Percentiles rank a stretch among this genome's conserved stretches.
phyloP scores from a whole-genome alignment of 2,888 invertebrate species.

The Oscheius sp. region DNA sequence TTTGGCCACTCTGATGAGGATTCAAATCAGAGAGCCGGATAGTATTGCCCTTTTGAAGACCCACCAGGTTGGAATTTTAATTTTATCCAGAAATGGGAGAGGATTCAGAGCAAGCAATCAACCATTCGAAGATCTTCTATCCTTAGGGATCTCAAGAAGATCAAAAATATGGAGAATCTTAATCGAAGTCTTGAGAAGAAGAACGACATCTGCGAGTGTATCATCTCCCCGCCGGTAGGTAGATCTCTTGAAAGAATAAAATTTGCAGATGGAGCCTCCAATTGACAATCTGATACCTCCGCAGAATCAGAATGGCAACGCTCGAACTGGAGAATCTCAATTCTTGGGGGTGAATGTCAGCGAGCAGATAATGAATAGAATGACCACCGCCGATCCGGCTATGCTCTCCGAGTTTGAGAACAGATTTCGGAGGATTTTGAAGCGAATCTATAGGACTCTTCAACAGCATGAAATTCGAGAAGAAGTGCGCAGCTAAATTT shows the following conservation, averaged over 20 bases:
- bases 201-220: conserved; percentile 24
- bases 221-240: conserved; percentile 18
- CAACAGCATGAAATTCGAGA: conserved; percentile 69
- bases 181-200: conserved; percentile 32
- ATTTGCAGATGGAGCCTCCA: conserved; percentile 8
- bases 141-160: conserved; percentile 64
- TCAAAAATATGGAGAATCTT: conserved; percentile 65
- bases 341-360: neutral
- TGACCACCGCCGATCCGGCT: conserved; percentile 49
- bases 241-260: neutral
- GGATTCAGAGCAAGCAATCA: conserved; percentile 55
- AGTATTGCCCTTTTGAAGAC: conserved; percentile 66
- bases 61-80: conserved; percentile 47
- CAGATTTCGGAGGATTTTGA: conserved; percentile 64
- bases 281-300: neutral
- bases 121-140: conserved; percentile 65
- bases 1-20: conserved; percentile 65
- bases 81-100: no score
- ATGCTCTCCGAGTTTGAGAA: conserved; percentile 66
- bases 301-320: conserved; percentile 9
- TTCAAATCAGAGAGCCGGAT: conserved; percentile 68
- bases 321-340: neutral
- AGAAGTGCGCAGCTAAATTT: conserved; percentile 52
- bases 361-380: conserved; percentile 58
- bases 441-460: conserved; percentile 66